A percentile compares a stretch with the other conserved stretches of the same genome.
Evolutionary conservation across 2,888 invertebrate genomes (phyloP).

Genomic region (Leptinotarsa peninsularis): DNA sequence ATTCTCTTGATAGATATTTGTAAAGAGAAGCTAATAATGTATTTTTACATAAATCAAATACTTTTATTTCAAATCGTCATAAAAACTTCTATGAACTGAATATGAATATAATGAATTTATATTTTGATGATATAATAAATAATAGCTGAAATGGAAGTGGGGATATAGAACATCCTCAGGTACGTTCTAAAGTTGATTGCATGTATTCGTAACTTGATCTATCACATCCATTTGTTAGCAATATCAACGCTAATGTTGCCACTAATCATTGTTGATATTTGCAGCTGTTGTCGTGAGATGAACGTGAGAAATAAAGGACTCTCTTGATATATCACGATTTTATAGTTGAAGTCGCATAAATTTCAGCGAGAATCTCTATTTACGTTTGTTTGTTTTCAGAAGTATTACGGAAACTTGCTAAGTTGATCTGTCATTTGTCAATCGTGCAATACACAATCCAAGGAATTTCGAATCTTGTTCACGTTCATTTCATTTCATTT

Average conservation of each 20-base stretch:
- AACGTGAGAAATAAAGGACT: constrained; percentile 40
- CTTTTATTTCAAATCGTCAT: no score
- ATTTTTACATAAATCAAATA: no score
- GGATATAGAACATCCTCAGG: not conserved
- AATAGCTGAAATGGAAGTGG: no score
- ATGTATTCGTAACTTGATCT: constrained; percentile 7
- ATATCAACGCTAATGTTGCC: constrained; percentile 19
- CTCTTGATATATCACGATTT: constrained; percentile 48
- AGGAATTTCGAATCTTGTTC: no score
- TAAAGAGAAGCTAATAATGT: no score
- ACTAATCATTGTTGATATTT: constrained; percentile 37
- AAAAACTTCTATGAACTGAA: no score
- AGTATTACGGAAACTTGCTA: not conserved
- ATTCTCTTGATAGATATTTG: no score
- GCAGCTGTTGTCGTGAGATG: constrained; percentile 27
- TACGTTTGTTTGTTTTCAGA: constrained; percentile 28
- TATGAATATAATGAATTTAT: not conserved
- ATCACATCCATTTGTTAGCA: constrained; percentile 6
- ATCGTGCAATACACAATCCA: not conserved
- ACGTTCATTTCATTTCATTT: no score
- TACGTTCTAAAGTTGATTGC: constrained; percentile 2
- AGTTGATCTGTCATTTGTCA: not conserved
- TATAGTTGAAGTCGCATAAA: constrained; percentile 30
- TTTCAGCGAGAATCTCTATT: constrained; percentile 30
- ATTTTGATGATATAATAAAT: not conserved